Percentiles rank a stretch among this genome's conserved stretches.
phyloP scores from a whole-genome alignment of 92 coral and sea anemone genomes.

The Siderastrea siderea region DNA sequence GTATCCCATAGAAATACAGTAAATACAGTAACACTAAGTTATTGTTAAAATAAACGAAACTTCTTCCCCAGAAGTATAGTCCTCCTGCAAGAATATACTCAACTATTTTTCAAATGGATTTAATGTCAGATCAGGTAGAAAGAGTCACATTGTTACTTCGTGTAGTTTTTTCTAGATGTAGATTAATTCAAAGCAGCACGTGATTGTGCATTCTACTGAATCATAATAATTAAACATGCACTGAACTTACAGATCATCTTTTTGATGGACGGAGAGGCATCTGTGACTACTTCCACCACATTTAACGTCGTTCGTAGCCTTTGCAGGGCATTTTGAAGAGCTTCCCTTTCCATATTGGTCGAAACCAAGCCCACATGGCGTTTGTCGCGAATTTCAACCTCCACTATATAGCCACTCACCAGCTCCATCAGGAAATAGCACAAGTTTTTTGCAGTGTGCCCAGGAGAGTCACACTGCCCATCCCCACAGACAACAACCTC shows the following conservation, averaged over 20 bases:
- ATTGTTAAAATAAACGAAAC: too few species aligned
- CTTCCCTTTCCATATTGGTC: conserved; percentile 32
- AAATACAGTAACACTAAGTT: too few species aligned
- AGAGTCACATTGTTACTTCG: too few species aligned
- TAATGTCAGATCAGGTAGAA: too few species aligned
- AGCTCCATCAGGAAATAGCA: conserved; percentile 15
- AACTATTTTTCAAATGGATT: too few species aligned
- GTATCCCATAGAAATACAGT: too few species aligned
- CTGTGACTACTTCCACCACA: conserved; percentile 33
- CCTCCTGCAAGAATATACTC: too few species aligned
- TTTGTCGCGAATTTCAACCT: conserved; percentile 31
- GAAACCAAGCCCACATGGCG: conserved; percentile 34
- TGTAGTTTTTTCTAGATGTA: too few species aligned
- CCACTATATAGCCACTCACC: conserved; percentile 11
- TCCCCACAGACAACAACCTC: conserved; percentile 48
- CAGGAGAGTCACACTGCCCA: conserved; percentile 60
- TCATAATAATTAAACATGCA: too few species aligned
- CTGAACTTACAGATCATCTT: conserved; percentile 17
- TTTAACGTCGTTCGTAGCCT: background rate
- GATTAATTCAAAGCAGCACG: too few species aligned
- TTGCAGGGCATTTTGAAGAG: conserved; percentile 12
- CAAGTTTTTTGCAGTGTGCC: conserved; percentile 38
- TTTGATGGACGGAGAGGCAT: conserved; percentile 35
- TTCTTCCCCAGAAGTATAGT: too few species aligned
- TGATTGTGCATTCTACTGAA: too few species aligned